Percentiles rank a stretch among this genome's conserved stretches.
Evolutionary conservation across 2,797 vertebrate genomes (phyloP).

Genomic region (Delichon dasypus): DNA sequence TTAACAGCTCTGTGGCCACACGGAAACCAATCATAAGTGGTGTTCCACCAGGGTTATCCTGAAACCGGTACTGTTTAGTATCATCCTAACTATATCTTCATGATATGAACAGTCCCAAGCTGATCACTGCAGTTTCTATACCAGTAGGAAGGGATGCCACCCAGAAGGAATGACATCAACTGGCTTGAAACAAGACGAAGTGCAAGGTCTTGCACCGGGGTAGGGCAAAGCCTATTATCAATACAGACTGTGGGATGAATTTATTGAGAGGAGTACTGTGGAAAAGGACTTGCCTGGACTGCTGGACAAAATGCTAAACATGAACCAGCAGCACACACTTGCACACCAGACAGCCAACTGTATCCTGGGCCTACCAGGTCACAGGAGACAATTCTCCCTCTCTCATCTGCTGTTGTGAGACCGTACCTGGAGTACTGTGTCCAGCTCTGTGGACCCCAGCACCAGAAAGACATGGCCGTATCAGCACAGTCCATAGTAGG

Average conservation of each 20-base stretch:
- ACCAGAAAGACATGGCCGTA: not conserved
- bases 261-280: not conserved
- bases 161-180: not conserved
- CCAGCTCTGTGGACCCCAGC: not conserved
- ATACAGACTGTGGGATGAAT: not conserved
- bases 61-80: not conserved
- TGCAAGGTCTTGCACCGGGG: not conserved
- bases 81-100: not conserved
- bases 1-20: not conserved
- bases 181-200: not conserved
- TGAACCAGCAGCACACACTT: accelerated
- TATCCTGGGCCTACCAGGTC: not conserved
- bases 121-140: not conserved
- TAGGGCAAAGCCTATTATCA: not conserved
- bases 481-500: not conserved
- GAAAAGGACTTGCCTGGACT: not conserved
- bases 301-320: not conserved
- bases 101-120: not conserved
- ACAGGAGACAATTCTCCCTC: not conserved
- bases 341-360: not conserved
- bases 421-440: not conserved
- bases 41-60: not conserved
- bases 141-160: not conserved
- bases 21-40: accelerated
- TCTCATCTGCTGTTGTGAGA: accelerated